Evolutionary conservation across 2,888 invertebrate genomes (phyloP), one percentile per base, ranked within the genome.

Genomic region (Drosophila eohydei): DNA sequence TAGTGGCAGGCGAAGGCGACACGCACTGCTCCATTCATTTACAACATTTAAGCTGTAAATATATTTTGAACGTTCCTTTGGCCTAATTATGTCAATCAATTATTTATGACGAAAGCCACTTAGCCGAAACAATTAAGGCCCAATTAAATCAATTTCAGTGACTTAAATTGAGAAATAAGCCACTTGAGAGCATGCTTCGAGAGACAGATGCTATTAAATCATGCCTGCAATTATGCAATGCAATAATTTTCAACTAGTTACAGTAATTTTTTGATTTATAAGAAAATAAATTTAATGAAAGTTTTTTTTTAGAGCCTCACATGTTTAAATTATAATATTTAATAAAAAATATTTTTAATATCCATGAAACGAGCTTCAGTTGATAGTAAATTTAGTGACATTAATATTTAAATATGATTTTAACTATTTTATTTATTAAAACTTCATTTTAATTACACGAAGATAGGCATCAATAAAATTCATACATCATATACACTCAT

Each of bases 71-170:
- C 14, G 32, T 32, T 56, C 38, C 38, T 40, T 5, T 43, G 30
- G 38, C 48, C 38, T 8, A 48, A 58, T 58, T 38, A 48, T 30
- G 26, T 2, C 44, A 28, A 38, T 48, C 34, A 58, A 58, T 58
- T 58, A 30, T 46, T 46, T 58, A 58, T 46, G 46, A 28, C 16
- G 36, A 48, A 48, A 38, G 36, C n/a, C 36, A 46, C 34, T 57
- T 44, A 36, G 48, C 14, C 4, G 30, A 16, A 58, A 12, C 58
- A 58, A 58, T 58, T 48, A 28, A 9, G 4, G 36, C 34, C 2
- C 28, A 4, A 48, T 38, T 30, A 16, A 58, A 32, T 28, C 40
- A 40, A 28, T 16, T 54, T 54, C 54, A 54, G 16, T 38, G 21
- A 38, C n/a, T 38, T 38, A 7, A 34, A 54, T 54, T 28, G 36